Conservation (phyloP, 1,140 invertebrate genomes). For the Camponotus pennsylvanicus region DNA sequence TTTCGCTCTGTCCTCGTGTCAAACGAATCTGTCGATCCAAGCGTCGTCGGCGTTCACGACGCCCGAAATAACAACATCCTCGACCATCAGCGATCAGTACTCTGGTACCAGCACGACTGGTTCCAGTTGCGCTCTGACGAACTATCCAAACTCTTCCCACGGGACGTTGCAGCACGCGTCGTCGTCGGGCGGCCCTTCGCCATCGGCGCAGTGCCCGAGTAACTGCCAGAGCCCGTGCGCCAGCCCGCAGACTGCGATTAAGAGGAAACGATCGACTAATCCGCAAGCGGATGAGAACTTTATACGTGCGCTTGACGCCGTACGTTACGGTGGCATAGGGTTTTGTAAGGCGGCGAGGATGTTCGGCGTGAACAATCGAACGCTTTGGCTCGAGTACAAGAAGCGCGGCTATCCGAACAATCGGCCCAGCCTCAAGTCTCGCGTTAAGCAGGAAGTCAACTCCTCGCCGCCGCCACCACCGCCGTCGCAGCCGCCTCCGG, state of each 20-base stretch:
- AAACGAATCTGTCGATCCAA: conserved; percentile 87
- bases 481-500: conserved; percentile 71
- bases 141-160: conserved; percentile 80
- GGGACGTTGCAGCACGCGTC: conserved; percentile 75
- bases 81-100: conserved; percentile 82
- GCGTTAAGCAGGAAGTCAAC: conserved; percentile 88
- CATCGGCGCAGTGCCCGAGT: conserved; percentile 80
- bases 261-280: conserved; percentile 89
- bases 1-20: conserved; percentile 88
- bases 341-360: conserved; percentile 94
- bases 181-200: conserved; percentile 72
- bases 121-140: conserved; percentile 80
- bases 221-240: conserved; percentile 83
- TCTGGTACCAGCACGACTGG: conserved; percentile 78
- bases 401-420: conserved; percentile 93
- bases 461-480: conserved; percentile 76
- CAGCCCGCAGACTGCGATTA: conserved; percentile 83
- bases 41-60: conserved; percentile 83
- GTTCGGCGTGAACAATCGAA: conserved; percentile 94
- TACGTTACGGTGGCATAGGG: conserved; percentile 93
- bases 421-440: conserved; percentile 90
- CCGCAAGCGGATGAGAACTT: conserved; percentile 93
- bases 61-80: conserved; percentile 84
- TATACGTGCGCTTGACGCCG: conserved; percentile 91
- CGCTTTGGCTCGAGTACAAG: conserved; percentile 94